A percentile compares a stretch with the other conserved stretches of the same genome.
phyloP scores from a whole-genome alignment of 2,113 vertebrate species.

The Chelonoidis abingdonii region DNA sequence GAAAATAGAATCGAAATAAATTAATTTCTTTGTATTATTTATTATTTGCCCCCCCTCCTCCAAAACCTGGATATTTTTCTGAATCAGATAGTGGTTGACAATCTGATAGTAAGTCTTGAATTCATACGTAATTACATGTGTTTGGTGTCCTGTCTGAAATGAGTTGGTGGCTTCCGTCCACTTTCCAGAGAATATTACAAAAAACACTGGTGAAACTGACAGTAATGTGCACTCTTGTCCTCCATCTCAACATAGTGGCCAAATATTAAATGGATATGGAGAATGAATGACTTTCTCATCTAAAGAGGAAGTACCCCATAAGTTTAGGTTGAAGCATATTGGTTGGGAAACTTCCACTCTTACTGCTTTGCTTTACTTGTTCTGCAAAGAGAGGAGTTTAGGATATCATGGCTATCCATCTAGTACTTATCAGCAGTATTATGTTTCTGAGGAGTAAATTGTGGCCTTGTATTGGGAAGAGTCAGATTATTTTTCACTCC shows the following conservation, averaged over 20 bases:
- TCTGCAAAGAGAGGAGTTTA: background rate
- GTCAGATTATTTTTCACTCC: background rate
- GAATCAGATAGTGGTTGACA: background rate
- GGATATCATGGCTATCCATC: background rate
- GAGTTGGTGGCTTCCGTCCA: constrained; percentile 9
- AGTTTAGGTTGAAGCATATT: background rate
- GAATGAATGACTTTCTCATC: background rate
- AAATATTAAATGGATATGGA: background rate
- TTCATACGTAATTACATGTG: background rate
- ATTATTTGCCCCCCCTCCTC: accelerated
- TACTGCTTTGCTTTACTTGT: background rate
- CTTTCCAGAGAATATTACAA: constrained; percentile 30
- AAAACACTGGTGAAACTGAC: background rate
- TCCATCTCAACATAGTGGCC: background rate
- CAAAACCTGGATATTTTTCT: background rate
- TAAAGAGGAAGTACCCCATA: background rate
- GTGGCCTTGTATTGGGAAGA: background rate
- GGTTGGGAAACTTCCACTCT: background rate
- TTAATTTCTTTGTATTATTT: background rate
- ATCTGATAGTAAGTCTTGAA: background rate
- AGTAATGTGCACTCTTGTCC: background rate
- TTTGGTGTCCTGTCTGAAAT: background rate
- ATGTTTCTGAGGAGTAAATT: background rate
- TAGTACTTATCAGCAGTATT: background rate
- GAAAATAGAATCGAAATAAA: background rate